Percentiles rank a stretch among this genome's conserved stretches.
These are phyloP conservation scores for Musca domestica DNA, from an alignment of 1,140 invertebrate genomes.

Conservation along the genomic window DNA sequence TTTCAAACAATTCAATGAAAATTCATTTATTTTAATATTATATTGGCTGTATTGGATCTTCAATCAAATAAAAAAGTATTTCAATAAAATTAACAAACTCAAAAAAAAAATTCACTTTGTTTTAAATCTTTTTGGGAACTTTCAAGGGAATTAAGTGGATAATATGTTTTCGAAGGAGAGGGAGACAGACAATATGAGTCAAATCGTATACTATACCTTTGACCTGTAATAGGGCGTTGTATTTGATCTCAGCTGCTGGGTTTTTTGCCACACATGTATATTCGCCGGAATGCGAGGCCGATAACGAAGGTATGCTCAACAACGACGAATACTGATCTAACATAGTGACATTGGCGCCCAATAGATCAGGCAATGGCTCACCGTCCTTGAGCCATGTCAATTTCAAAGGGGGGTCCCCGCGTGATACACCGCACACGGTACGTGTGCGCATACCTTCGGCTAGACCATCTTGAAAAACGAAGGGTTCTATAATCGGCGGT, in stretches of 20 bases:
- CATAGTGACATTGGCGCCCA: constrained; percentile 68
- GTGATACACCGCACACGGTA: constrained; percentile 80
- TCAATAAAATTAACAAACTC: no score
- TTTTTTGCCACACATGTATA: constrained; percentile 81
- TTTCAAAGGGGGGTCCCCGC: constrained; percentile 72
- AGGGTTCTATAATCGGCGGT: constrained; percentile 81
- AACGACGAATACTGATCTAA: constrained; percentile 73
- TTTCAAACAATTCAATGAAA: no score
- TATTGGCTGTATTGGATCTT: background rate
- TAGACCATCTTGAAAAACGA: constrained; percentile 78
- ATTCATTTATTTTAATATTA: no score
- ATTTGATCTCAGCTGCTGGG: constrained; percentile 74
- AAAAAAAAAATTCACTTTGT: background rate
- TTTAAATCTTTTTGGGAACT: background rate
- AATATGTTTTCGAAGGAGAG: background rate
- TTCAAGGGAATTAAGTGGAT: background rate
- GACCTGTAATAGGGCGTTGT: constrained; percentile 76
- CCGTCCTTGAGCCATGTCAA: constrained; percentile 79
- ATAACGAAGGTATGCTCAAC: constrained; percentile 74
- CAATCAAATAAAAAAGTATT: background rate
- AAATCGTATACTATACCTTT: constrained; percentile 69
- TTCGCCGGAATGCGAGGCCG: constrained; percentile 72
- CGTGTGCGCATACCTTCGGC: constrained; percentile 81
- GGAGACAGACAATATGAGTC: background rate
- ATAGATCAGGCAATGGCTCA: constrained; percentile 61